These are phyloP conservation scores for Gymnorhina tibicen DNA, from an alignment of 2,113 vertebrate species.

Conservation along the genomic window DNA sequence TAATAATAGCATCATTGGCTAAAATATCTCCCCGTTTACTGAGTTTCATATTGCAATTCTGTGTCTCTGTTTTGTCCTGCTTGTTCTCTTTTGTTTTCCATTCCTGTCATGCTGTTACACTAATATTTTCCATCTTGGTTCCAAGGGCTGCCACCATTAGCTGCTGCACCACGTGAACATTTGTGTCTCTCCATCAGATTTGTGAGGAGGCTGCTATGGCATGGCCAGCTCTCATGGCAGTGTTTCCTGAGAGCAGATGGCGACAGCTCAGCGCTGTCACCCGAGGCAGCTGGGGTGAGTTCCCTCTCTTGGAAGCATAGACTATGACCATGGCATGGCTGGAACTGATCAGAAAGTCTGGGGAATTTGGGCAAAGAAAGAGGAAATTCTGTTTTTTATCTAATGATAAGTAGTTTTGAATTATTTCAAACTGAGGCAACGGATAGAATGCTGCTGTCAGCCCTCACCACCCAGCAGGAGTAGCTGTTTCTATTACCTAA, in stretches of 20 bases:
- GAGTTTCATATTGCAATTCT: not conserved
- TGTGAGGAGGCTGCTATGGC: slow-evolving; percentile 4
- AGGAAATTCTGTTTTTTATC: not conserved
- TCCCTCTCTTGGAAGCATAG: not conserved
- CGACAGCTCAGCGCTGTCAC: not conserved
- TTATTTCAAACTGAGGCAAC: not conserved
- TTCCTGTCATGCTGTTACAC: slow-evolving; percentile 38
- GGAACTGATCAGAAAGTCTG: not conserved
- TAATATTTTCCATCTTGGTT: slow-evolving; percentile 59
- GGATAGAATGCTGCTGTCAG: not conserved
- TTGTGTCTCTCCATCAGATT: slow-evolving; percentile 26
- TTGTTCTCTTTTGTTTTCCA: slow-evolving; percentile 35
- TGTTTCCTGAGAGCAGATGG: slow-evolving; percentile 55
- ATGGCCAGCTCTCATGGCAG: slow-evolving; percentile 40
- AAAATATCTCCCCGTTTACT: not conserved
- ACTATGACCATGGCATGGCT: not conserved
- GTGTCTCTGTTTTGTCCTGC: not conserved
- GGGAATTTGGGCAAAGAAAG: not conserved
- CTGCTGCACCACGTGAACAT: slow-evolving; percentile 31
- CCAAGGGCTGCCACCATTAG: slow-evolving; percentile 49
- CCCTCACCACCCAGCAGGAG: not conserved
- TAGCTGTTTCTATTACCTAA: not conserved
- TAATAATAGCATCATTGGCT: not conserved
- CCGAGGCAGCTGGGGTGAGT: not conserved
- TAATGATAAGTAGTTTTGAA: not conserved